Evolutionary conservation across 2,113 vertebrate species (phyloP), one percentile per base, ranked within the genome.

Genomic region (Caloenas nicobarica): DNA sequence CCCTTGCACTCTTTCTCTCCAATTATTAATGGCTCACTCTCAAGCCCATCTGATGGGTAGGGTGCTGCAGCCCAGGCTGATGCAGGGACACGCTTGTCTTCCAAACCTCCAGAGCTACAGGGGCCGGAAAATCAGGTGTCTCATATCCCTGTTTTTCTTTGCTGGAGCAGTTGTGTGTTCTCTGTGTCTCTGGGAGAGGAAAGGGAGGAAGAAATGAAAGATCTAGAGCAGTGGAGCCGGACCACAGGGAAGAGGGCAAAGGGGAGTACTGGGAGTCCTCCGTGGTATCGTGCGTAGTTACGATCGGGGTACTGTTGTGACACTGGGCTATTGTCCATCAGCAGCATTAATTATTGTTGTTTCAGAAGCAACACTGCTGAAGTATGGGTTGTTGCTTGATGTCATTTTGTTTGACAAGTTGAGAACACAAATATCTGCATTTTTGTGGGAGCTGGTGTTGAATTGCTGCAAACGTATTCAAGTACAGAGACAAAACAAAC

Each of bases 401-500:
- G 79, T 61, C 13, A 34, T 76, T 77, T 89, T 93, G 61, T 94
- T 88, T 91, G 82, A 69, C 50, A 89, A 81, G n/a, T n/a, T 28
- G 79, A 88, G 82, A 90, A 70, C 46, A 73, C 36, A 86, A 90
- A 88, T 54, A 65, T 14, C 58, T 93, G 50, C 44, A 22, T 48
- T 61, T 88, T 87, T 34, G 9, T 23, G 61, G 62, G 17, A 88
- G 46, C 31, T 77, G n/a, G 70, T 80, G 71, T 54, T 79, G 71
- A 93, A 80, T 73, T 77, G 62, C 54, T 86, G 44, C 66, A 93
- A 83, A 77, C 0, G 0, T 69, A 86, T 86, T 90, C 51, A 77
- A 88, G 83, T 36, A 77, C 22, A 82, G 62, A 86, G 82, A 93
- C 36, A 77, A 96, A 94, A 33, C 84, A 91, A 94, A 89, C 50